phyloP scores from a whole-genome alignment of 2,888 invertebrate species.

The Pheosia tremula region DNA sequence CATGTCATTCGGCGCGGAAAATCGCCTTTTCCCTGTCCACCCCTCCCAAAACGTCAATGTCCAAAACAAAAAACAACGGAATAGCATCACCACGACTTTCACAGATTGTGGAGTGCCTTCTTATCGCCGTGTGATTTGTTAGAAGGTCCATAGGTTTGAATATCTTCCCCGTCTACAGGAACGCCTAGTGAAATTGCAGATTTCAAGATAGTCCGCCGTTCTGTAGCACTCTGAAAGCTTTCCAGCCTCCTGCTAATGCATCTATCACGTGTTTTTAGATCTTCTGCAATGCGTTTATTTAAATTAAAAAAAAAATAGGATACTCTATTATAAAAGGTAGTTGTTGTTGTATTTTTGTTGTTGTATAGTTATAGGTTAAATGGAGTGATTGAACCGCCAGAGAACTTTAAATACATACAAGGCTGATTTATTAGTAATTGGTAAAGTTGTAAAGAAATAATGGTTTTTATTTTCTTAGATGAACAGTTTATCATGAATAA shows the following conservation, averaged over 20 bases:
- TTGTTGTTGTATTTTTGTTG: too few species aligned
- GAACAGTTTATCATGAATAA: too few species aligned
- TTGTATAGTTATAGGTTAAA: too few species aligned
- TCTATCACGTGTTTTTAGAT: not conserved
- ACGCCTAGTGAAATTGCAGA: constrained; percentile 2
- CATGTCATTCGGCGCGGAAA: not conserved
- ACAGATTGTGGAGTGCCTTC: constrained; percentile 3
- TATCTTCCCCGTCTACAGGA: not conserved
- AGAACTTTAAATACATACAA: too few species aligned
- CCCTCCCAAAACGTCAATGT: not conserved
- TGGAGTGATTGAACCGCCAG: too few species aligned
- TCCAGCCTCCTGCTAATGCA: not conserved
- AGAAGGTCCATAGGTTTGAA: constrained; percentile 4
- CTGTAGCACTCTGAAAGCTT: not conserved
- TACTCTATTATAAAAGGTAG: too few species aligned
- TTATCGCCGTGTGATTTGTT: constrained; percentile 2
- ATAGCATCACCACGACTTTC: not conserved
- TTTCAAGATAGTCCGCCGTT: constrained; percentile 1
- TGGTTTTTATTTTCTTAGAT: too few species aligned
- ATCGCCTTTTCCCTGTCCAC: not conserved
- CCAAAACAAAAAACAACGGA: constrained; percentile 2
- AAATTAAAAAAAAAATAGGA: too few species aligned
- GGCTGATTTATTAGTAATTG: too few species aligned
- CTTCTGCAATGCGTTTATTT: too few species aligned
- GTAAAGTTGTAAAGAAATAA: too few species aligned